These are phyloP conservation scores for Gopherus flavomarginatus DNA, from an alignment of 2,113 vertebrate genomes.

Conservation along the genomic window DNA sequence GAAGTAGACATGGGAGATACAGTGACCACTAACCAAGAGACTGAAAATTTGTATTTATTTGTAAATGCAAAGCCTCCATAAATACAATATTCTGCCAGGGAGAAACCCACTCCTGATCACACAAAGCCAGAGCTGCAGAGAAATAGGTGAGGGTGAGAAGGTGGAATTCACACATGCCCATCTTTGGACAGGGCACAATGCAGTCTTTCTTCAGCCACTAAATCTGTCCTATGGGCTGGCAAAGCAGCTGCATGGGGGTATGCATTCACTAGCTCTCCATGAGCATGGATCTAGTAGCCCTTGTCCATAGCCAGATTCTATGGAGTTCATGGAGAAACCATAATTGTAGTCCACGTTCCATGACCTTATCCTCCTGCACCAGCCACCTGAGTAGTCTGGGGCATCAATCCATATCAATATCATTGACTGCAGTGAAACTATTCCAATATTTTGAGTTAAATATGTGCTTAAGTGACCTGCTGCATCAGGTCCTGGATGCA, in stretches of 20 bases:
- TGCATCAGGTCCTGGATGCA: not conserved
- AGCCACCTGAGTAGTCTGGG: not conserved
- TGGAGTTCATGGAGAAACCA: not conserved
- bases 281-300: not conserved
- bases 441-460: not conserved
- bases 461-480: not conserved
- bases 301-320: not conserved
- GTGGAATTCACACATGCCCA: not conserved
- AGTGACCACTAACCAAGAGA: not conserved
- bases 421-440: not conserved
- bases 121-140: not conserved
- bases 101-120: not conserved
- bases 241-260: not conserved
- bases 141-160: not conserved
- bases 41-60: not conserved
- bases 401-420: not conserved
- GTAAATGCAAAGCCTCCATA: not conserved
- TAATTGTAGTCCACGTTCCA: not conserved
- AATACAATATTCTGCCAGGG: not conserved
- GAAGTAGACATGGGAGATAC: not conserved
- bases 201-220: not conserved
- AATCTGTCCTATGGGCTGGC: not conserved
- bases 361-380: not conserved
- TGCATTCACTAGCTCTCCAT: slow-evolving; percentile 4
- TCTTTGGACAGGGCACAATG: not conserved